Evolutionary conservation across 1,140 invertebrate genomes (phyloP).

Genomic region (Lepidotrigona ventralis): DNA sequence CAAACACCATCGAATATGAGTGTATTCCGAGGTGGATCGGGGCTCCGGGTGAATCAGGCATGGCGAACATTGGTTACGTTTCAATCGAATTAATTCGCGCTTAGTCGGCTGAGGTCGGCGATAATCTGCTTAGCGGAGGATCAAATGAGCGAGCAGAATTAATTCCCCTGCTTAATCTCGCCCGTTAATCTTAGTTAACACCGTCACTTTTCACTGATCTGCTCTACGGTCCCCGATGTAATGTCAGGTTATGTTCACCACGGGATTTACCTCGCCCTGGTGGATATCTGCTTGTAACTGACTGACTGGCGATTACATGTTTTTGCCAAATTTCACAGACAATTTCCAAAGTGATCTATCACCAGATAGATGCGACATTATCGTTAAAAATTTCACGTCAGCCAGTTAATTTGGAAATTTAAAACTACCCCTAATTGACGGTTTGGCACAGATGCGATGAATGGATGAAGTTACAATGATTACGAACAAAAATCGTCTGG

Average conservation of each 20-base stretch:
- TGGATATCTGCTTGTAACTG: not conserved
- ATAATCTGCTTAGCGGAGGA: conserved; percentile 37
- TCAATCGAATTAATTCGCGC: conserved; percentile 45
- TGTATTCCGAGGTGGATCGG: not conserved
- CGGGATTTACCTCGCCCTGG: not conserved
- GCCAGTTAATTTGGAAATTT: too few species aligned
- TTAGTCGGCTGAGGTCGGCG: conserved; percentile 12
- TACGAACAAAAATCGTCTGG: too few species aligned
- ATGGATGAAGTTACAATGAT: too few species aligned
- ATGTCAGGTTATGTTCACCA: not conserved
- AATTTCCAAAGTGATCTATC: too few species aligned
- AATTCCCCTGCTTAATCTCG: conserved; percentile 32
- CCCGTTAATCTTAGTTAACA: conserved; percentile 33
- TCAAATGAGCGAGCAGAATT: conserved; percentile 35
- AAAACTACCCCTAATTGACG: too few species aligned
- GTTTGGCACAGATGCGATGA: too few species aligned
- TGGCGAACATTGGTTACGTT: conserved; percentile 29
- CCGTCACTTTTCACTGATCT: conserved; percentile 1
- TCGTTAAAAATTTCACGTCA: too few species aligned
- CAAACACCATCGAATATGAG: conserved; percentile 1
- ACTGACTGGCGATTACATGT: not conserved
- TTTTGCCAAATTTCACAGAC: not conserved
- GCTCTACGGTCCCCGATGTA: not conserved
- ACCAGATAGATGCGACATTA: too few species aligned
- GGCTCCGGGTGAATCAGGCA: too few species aligned